Percentiles rank a stretch among this genome's conserved stretches.
These are phyloP conservation scores for Stratiolaelaps scimitus DNA, from an alignment of 1,140 invertebrate genomes.

Conservation along the genomic window DNA sequence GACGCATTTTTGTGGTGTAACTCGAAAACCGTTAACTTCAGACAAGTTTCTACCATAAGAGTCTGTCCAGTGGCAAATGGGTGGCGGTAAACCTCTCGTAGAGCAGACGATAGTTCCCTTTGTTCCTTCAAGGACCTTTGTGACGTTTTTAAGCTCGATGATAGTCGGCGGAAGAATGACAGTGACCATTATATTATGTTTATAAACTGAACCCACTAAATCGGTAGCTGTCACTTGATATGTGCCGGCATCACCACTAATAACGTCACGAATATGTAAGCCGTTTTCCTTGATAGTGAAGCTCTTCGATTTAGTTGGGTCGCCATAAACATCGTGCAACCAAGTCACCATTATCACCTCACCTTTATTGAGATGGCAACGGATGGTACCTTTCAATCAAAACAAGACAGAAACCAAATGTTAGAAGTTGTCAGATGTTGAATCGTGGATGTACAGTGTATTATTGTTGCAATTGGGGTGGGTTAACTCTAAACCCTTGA, in stretches of 20 bases:
- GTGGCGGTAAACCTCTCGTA: background rate
- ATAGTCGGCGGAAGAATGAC: background rate
- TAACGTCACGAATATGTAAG: background rate
- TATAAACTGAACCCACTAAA: background rate
- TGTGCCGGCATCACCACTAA: background rate
- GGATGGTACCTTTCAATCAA: background rate
- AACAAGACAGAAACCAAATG: background rate
- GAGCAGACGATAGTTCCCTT: background rate
- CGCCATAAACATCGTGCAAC: background rate
- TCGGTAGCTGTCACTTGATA: background rate
- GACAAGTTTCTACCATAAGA: background rate
- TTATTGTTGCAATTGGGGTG: too few relatives aligned
- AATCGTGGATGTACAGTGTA: too few relatives aligned
- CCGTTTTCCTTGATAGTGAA: background rate
- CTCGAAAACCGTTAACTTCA: background rate
- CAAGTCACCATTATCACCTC: background rate
- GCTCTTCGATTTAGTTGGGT: background rate
- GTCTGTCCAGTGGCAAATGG: conserved; percentile 8
- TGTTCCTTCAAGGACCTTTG: background rate
- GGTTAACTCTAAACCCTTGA: too few relatives aligned
- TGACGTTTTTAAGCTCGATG: background rate
- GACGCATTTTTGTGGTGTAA: background rate
- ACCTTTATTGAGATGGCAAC: background rate
- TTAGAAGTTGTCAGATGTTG: too few relatives aligned
- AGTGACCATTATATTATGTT: background rate